Evolutionary conservation across 2,888 invertebrate genomes (phyloP), one percentile per base, ranked within the genome.

Genomic region (Nudaria mundana): DNA sequence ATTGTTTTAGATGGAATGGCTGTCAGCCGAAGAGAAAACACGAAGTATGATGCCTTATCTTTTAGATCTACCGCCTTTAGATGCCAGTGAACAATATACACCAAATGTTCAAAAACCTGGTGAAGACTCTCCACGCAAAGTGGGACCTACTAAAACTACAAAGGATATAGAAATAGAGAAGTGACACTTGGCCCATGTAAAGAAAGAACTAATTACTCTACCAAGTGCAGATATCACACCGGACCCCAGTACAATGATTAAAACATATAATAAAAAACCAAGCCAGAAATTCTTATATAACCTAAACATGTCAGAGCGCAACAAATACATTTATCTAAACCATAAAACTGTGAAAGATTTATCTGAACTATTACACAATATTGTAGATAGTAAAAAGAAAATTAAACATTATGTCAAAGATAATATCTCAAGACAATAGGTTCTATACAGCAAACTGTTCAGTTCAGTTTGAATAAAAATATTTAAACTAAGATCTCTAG

Each of bases 41-140:
- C 71, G 81, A 18, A 85, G 81, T 49, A 89, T 89, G 88, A 80
- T 86, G 81, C 86, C 86, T 0, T 89, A 88, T 52, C 73, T 89
- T 2, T 49, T 86, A 24, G 72, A 86, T 24, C 62, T 87, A 40
- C 87, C 85, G 0, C 81, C 82, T 16, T 26, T 81, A 14, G 85
- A 84, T 37, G 59, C 36, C 14, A 11, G 49, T 1, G 49, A 59
- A 1, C 51, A 44, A 1, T 40, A 48, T 12, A 49, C 49, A 3
- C 56, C 51, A 3, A 46, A 64, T n/a, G 56, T 49, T 0, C 67
- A 75, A 42, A 42, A 54, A 7, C 39, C 53, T 6, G 48, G 46
- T 2, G 20, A 30, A 7, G 53, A 63, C 6, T 43, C 54, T 7
- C 18, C 39, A 5, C 69, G 64, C 44, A 37, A 37, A 12, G 8